These are phyloP conservation scores for Channallabes apus DNA, from an alignment of 2,797 vertebrate species.

Conservation along the genomic window DNA sequence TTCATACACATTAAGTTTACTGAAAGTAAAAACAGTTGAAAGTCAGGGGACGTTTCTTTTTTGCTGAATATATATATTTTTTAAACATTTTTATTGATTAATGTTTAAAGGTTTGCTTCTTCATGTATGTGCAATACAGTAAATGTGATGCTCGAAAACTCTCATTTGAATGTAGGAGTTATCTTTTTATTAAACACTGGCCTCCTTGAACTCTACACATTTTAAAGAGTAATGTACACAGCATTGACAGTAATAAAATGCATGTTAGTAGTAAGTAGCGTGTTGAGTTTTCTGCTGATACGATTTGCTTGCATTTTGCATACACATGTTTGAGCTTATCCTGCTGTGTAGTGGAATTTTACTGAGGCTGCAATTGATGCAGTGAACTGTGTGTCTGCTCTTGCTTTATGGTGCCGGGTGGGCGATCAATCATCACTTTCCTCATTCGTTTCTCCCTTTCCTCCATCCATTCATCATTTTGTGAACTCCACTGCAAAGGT, in stretches of 20 bases:
- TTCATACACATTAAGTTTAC: too few species aligned
- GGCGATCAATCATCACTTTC: not conserved
- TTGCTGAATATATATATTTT: too few species aligned
- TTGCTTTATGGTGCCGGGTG: not conserved
- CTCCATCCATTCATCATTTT: not conserved
- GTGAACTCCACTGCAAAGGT: not conserved
- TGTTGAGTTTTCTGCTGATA: not conserved
- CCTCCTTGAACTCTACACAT: not conserved
- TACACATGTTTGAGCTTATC: not conserved
- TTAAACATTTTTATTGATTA: too few species aligned
- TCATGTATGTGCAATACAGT: too few species aligned
- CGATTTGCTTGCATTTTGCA: not conserved
- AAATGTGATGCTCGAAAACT: too few species aligned
- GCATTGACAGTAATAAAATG: not conserved
- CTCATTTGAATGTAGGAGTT: too few species aligned
- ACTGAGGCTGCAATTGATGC: constrained; percentile 2
- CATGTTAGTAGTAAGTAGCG: not conserved
- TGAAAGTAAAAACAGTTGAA: too few species aligned
- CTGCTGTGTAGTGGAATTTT: constrained; percentile 35
- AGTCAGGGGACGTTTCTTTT: too few species aligned
- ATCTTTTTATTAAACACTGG: not conserved
- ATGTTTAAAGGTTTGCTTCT: too few species aligned
- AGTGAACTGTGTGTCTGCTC: not conserved
- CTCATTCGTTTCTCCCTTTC: not conserved
- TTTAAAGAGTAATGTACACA: not conserved